These are phyloP conservation scores for Ladona fulva DNA, from an alignment of 1,140 invertebrate genomes.

Conservation along the genomic window DNA sequence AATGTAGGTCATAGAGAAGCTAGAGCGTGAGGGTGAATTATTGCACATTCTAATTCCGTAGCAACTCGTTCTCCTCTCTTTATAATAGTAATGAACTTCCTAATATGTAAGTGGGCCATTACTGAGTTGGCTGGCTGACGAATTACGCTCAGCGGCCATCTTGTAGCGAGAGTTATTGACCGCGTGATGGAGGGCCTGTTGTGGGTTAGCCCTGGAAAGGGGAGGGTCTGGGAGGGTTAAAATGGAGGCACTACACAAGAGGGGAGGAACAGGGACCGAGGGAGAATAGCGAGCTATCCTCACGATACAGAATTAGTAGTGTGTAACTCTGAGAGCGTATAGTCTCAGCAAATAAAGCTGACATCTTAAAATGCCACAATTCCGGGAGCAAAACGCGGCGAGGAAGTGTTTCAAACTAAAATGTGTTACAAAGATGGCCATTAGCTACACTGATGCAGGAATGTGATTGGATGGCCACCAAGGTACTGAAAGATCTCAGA, in stretches of 20 bases:
- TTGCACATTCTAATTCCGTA: too few species aligned
- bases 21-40: too few species aligned
- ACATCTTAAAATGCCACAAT: too few species aligned
- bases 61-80: too few species aligned
- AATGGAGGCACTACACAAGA: not conserved
- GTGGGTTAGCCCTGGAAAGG: not conserved
- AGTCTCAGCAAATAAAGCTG: too few species aligned
- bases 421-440: not conserved
- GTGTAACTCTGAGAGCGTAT: not conserved
- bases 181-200: conserved; percentile 5
- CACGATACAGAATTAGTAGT: not conserved
- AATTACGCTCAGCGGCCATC: conserved; percentile 6
- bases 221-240: conserved; percentile 1
- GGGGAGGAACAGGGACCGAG: not conserved
- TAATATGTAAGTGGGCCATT: not conserved
- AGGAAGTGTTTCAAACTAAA: too few species aligned
- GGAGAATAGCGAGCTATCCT: not conserved
- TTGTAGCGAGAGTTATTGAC: not conserved
- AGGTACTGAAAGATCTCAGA: not conserved
- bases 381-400: too few species aligned
- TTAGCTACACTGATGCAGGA: not conserved
- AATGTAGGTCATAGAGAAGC: too few species aligned
- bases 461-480: not conserved
- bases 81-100: too few species aligned
- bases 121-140: not conserved